These are phyloP conservation scores for Myodes glareolus DNA, from an alignment of 2,113 vertebrate species.

Conservation along the genomic window DNA sequence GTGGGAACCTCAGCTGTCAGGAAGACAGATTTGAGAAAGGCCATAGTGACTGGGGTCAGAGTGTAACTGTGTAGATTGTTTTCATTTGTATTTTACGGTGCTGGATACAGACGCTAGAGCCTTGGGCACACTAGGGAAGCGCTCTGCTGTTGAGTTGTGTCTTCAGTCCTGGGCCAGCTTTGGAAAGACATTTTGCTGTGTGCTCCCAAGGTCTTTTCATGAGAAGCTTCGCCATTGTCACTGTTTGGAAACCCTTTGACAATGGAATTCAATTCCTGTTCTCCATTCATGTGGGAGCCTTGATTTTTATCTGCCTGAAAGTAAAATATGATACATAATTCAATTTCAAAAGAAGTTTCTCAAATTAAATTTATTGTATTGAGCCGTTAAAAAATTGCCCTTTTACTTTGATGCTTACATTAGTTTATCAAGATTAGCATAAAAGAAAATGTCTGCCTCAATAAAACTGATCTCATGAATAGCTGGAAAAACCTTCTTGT, in stretches of 20 bases:
- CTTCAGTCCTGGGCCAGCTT: background rate
- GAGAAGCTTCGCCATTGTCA: background rate
- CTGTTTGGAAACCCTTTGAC: slow-evolving; percentile 12
- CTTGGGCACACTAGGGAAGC: background rate
- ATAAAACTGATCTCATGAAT: slow-evolving; percentile 25
- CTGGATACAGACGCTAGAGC: background rate
- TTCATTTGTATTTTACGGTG: background rate
- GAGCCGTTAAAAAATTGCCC: background rate
- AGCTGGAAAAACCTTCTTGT: background rate
- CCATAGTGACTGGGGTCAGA: background rate
- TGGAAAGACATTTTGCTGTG: background rate
- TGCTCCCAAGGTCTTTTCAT: background rate
- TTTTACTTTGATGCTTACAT: background rate
- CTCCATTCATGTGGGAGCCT: background rate
- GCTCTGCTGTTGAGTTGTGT: background rate
- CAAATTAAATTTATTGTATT: slow-evolving; percentile 48
- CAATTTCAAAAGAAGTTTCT: slow-evolving; percentile 11
- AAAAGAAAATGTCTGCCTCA: background rate
- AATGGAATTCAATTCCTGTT: background rate
- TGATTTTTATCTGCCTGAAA: background rate
- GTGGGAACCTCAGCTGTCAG: background rate
- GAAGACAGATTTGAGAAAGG: slow-evolving; percentile 18
- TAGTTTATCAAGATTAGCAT: background rate
- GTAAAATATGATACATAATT: slow-evolving; percentile 17
- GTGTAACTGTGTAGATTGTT: background rate